A percentile compares a stretch with the other conserved stretches of the same genome.
phyloP scores from a whole-genome alignment of 1,140 invertebrate species.

The Zaprionus nigranus region DNA sequence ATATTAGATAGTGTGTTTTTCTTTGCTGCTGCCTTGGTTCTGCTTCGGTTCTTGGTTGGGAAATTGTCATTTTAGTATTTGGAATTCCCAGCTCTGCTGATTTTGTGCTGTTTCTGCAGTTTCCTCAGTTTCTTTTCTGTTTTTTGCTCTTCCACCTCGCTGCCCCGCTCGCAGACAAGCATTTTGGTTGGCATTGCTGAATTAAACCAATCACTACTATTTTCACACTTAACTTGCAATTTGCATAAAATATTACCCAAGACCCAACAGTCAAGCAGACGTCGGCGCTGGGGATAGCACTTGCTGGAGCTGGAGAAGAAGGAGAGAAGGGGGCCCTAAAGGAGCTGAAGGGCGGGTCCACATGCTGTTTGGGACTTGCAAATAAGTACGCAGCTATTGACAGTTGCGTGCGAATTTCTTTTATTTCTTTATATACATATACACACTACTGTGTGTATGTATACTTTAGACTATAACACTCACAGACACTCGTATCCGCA shows the following conservation, averaged over 20 bases:
- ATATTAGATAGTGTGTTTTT: conserved; percentile 55
- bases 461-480: conserved; percentile 49
- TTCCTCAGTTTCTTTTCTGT: conserved; percentile 49
- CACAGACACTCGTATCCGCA: conserved; percentile 9
- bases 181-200: conserved; percentile 81
- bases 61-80: conserved; percentile 81
- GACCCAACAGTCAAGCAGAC: conserved; percentile 78
- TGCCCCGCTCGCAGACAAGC: conserved; percentile 46
- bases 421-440: conserved; percentile 67
- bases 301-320: not conserved
- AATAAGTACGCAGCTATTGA: conserved; percentile 75
- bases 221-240: conserved; percentile 83
- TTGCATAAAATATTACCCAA: conserved; percentile 83
- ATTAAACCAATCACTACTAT: conserved; percentile 84
- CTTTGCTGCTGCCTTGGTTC: conserved; percentile 51
- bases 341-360: conserved; percentile 9
- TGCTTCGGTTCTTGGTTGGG: conserved; percentile 62
- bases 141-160: conserved; percentile 4
- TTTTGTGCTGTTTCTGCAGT: conserved; percentile 79
- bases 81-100: conserved; percentile 70
- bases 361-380: conserved; percentile 59
- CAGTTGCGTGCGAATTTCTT: conserved; percentile 81
- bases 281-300: conserved; percentile 41
- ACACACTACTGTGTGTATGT: conserved; percentile 1
- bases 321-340: conserved; percentile 4